Conservation (phyloP, 1,140 invertebrate genomes). For the Calosoma granatense region DNA sequence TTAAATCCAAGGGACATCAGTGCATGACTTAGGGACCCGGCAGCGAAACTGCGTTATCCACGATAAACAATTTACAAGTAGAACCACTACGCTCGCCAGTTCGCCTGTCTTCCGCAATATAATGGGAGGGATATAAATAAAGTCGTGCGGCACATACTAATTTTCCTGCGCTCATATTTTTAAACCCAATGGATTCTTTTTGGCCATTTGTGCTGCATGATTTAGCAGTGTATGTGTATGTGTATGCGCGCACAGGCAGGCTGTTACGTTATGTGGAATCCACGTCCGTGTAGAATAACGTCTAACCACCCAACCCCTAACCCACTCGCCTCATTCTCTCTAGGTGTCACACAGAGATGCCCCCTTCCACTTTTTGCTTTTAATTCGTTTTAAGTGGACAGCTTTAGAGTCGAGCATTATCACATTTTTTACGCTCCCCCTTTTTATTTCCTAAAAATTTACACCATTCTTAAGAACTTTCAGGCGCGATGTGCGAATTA, state of each 20-base stretch:
- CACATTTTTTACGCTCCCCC: neutral
- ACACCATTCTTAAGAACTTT: neutral
- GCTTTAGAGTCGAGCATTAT: neutral
- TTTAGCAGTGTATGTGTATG: neutral
- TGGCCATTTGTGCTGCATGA: neutral
- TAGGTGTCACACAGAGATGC: neutral
- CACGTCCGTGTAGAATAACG: too few relatives aligned
- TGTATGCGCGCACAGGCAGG: too few relatives aligned
- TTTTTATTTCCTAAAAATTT: neutral
- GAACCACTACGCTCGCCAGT: neutral
- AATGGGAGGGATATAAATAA: slow-evolving; percentile 8
- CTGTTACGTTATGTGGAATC: too few relatives aligned
- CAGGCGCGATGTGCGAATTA: neutral
- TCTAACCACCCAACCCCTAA: neutral
- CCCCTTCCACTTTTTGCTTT: neutral
- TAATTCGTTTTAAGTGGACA: neutral
- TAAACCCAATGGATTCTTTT: neutral
- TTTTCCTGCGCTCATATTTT: neutral
- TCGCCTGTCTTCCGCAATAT: neutral
- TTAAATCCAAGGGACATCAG: too few relatives aligned
- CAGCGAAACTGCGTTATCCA: neutral
- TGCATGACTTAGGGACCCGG: neutral
- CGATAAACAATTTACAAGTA: slow-evolving; percentile 8
- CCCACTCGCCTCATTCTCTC: neutral
- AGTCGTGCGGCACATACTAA: neutral